Percentiles rank a stretch among this genome's conserved stretches.
Conservation (phyloP, 2,113 vertebrate species). For the Capreolus pygargus region DNA sequence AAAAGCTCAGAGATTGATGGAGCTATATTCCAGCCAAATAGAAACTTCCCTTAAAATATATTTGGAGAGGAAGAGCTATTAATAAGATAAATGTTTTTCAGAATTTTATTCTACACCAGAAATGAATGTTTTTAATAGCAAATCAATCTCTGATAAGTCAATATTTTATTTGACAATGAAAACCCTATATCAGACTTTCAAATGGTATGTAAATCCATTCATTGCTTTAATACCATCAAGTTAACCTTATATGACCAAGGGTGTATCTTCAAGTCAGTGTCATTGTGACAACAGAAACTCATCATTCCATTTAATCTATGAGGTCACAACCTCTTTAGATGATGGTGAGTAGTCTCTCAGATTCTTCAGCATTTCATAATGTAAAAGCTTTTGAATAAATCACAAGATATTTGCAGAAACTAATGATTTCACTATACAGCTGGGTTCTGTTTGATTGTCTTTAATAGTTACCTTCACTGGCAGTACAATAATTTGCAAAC, state of each 20-base stretch:
- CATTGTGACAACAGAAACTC: conserved; percentile 77
- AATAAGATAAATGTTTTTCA: conserved; percentile 62
- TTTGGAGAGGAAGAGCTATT: conserved; percentile 40
- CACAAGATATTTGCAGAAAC: conserved; percentile 67
- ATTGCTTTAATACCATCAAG: conserved; percentile 73
- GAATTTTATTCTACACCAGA: conserved; percentile 58
- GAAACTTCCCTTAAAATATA: conserved; percentile 60
- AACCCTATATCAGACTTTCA: conserved; percentile 58
- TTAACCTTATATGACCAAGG: conserved; percentile 60
- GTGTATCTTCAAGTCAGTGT: conserved; percentile 72
- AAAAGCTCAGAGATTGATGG: conserved; percentile 41
- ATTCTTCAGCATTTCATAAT: conserved; percentile 53
- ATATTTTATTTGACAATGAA: conserved; percentile 72
- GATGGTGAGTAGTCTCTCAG: conserved; percentile 73
- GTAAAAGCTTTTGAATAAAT: conserved; percentile 75
- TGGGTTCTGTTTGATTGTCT: conserved; percentile 67
- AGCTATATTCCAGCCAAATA: conserved; percentile 46
- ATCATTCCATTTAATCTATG: conserved; percentile 77
- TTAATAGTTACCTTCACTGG: conserved; percentile 68
- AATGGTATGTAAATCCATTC: conserved; percentile 72
- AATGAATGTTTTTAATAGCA: conserved; percentile 68
- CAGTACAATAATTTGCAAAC: conserved; percentile 73
- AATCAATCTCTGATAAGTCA: conserved; percentile 69
- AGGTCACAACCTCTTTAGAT: conserved; percentile 75
- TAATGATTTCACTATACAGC: conserved; percentile 50